Conservation (phyloP, 2,113 vertebrate genomes). For the Amphiprion ocellaris region DNA sequence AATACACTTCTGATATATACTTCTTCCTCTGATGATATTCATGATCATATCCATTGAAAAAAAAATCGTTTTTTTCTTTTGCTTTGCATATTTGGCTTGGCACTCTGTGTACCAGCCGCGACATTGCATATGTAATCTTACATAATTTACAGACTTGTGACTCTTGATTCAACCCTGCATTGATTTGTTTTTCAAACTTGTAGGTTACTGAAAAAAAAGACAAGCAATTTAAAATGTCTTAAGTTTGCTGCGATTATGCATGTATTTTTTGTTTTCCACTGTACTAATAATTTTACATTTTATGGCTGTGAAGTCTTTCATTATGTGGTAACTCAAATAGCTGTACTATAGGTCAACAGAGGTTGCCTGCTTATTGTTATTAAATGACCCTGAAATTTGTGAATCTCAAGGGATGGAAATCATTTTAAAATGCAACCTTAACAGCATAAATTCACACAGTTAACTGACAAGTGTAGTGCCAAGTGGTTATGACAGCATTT, state of each 20-base stretch:
- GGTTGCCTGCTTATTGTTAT: conserved; percentile 17
- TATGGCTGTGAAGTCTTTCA: too few species aligned
- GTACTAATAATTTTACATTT: too few species aligned
- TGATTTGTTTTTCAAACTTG: background rate
- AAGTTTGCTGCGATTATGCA: too few species aligned
- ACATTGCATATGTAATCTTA: background rate
- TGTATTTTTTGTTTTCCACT: too few species aligned
- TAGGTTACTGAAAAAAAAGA: background rate
- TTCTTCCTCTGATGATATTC: background rate
- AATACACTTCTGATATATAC: background rate
- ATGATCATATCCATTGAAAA: background rate
- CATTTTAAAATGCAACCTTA: conserved; percentile 68
- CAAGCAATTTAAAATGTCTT: background rate
- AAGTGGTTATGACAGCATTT: conserved; percentile 73
- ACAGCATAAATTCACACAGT: conserved; percentile 63
- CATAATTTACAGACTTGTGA: background rate
- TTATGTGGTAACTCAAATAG: background rate
- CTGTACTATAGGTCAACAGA: conserved; percentile 7
- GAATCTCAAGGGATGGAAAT: conserved; percentile 65
- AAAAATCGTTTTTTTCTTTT: background rate
- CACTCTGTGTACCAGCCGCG: background rate
- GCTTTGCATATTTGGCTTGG: background rate
- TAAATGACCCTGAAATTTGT: conserved; percentile 36
- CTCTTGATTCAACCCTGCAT: background rate
- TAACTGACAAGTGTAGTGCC: conserved; percentile 63